Percentiles rank a stretch among this genome's conserved stretches.
phyloP scores from a whole-genome alignment of 2,113 vertebrate species.

The Choloepus hoffmanni region DNA sequence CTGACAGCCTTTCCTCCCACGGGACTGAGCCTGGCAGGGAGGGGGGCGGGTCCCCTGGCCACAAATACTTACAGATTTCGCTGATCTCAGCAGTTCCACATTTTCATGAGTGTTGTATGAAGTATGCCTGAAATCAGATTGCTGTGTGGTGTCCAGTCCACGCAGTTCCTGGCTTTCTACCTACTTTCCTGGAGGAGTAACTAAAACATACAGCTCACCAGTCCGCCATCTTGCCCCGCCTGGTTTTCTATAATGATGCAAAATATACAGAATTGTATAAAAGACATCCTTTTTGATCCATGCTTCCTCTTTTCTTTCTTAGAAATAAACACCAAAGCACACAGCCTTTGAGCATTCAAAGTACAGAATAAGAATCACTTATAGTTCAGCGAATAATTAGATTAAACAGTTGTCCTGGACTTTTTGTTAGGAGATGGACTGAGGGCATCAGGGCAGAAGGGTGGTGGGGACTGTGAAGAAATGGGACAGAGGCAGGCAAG shows the following conservation, averaged over 20 bases:
- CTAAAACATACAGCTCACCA: no score
- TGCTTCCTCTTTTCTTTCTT: constrained; percentile 62
- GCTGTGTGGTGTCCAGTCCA: no score
- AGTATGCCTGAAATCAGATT: no score
- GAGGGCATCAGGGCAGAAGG: not conserved
- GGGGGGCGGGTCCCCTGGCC: no score
- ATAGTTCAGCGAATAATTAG: not conserved
- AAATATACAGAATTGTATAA: constrained; percentile 16
- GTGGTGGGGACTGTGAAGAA: not conserved
- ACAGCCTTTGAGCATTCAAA: not conserved
- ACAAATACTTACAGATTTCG: no score
- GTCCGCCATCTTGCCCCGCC: no score
- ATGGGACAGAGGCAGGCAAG: not conserved
- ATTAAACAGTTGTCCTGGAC: not conserved
- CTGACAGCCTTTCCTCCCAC: no score
- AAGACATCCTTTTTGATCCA: constrained; percentile 30
- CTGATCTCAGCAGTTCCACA: no score
- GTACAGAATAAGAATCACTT: not conserved
- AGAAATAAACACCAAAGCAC: not conserved
- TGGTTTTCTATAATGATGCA: not conserved
- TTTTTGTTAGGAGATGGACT: not conserved
- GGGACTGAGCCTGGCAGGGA: no score
- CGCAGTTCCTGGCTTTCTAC: no score
- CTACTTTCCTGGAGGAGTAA: no score
- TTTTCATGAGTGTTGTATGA: no score